These are phyloP conservation scores for Manis javanica DNA, from an alignment of 2,797 vertebrate species.

Conservation along the genomic window DNA sequence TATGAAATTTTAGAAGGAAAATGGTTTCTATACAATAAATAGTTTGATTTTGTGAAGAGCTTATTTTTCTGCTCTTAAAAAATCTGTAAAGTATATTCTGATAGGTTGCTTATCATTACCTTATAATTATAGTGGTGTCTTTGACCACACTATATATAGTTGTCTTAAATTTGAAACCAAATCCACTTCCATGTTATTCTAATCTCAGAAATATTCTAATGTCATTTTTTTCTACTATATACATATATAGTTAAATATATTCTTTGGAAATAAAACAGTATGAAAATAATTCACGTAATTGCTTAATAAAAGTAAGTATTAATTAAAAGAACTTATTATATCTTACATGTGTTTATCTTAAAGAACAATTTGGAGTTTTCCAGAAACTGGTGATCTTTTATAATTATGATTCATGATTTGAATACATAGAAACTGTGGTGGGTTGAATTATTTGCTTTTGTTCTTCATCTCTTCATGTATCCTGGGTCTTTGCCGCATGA, in stretches of 20 bases:
- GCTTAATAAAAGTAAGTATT: constrained; percentile 13
- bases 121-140: background rate
- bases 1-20: background rate
- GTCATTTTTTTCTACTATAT: background rate
- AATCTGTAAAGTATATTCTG: background rate
- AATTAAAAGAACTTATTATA: constrained; percentile 1
- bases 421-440: background rate
- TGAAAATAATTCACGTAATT: constrained; percentile 16
- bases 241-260: background rate
- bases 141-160: background rate
- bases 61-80: constrained; percentile 1
- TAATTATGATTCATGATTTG: background rate
- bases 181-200: background rate
- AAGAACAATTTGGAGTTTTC: background rate
- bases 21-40: too few species aligned
- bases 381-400: background rate
- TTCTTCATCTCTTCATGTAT: background rate
- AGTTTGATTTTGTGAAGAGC: constrained; percentile 3
- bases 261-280: constrained; percentile 20
- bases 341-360: background rate
- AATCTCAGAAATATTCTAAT: background rate
- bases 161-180: background rate
- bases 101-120: background rate
- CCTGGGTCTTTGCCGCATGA: background rate
- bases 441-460: background rate